Base-by-base conservation (phyloP, 2,888 invertebrate species). In the Melipona bicolor region DNA sequence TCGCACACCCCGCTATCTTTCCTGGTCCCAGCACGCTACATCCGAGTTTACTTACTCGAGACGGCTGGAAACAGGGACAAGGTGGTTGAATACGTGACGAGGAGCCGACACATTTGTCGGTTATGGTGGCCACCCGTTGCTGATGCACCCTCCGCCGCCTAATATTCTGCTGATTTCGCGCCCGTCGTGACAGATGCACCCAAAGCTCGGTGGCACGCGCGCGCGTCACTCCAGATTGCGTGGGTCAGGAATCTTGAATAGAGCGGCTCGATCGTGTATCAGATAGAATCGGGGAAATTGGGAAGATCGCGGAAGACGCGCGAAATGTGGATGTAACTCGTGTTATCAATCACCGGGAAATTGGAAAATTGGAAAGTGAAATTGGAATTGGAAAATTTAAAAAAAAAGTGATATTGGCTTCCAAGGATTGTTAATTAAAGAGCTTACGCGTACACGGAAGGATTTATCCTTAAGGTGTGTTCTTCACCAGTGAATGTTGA, bases 1-100 rank as follows among this genome's bases (percentile, higher is more conserved):
- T 85, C 80, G 69, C 69, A n/a, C 68, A 72, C 59, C 79, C 32
- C 32, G 70, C 83, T 81, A 82, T 87, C 87, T 87, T 87, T 89
- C 84, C 68, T 78, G 64, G 32, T 67, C 17, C 70, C 77, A 15
- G 52, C 43, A 43, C 62, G 43, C 73, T 62, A 36, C 32, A 73
- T 54, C 59, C 81, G 69, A 61, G 87, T 87, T 89, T 89, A 88
- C 87, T 88, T 89, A 84, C 79, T 67, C 52, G 76, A 59, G 62
- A 70, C 64, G 74, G 54, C 67, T 27, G 61, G 50, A 54, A 71
- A 70, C 69, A 70, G 76, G 54, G 79, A 68, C 72, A 78, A 82
- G 82, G 82, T 74, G 73, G 77, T 21, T 80, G 79, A 85, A 87
- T 87, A 82, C 80, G 80, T 77, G 87, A 87, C 84, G 79, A 88